Evolutionary conservation across 2,888 invertebrate genomes (phyloP).

Genomic region (Athalia rosae): DNA sequence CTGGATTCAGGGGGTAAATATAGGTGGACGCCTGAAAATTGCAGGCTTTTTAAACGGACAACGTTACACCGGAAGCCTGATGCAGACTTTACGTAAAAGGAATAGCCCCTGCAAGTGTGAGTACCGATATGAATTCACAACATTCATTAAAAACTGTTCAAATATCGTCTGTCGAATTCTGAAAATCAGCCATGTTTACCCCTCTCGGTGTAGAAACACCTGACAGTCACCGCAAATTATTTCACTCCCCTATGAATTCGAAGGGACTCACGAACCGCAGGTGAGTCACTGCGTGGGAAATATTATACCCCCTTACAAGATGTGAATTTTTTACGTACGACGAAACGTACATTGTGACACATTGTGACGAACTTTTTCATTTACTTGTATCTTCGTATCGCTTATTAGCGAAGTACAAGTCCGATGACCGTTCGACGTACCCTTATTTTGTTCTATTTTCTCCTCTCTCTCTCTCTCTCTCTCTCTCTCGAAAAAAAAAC

Average conservation of each 20-base stretch:
- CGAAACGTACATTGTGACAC: neutral
- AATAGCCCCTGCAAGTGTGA: conserved; percentile 96
- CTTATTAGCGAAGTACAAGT: too few species aligned
- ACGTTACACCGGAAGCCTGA: conserved; percentile 67
- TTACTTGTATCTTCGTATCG: too few species aligned
- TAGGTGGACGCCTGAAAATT: conserved; percentile 33
- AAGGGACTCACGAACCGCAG: conserved; percentile 14
- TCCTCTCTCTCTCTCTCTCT: too few species aligned
- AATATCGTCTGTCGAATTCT: neutral
- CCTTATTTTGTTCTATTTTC: too few species aligned
- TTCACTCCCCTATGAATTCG: neutral
- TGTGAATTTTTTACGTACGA: neutral
- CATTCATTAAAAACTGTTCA: neutral
- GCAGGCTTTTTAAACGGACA: conserved; percentile 45
- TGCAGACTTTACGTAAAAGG: conserved; percentile 95
- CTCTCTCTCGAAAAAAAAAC: too few species aligned
- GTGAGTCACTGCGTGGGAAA: conserved; percentile 15
- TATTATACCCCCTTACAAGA: conserved; percentile 6
- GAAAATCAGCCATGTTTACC: neutral
- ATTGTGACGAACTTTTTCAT: too few species aligned
- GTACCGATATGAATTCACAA: conserved; percentile 76
- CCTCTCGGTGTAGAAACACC: conserved; percentile 4
- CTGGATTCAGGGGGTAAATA: neutral
- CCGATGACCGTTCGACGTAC: too few species aligned
- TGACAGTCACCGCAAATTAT: neutral